These are phyloP conservation scores for Magallana angulata DNA, from an alignment of 1,140 invertebrate species.

Conservation along the genomic window DNA sequence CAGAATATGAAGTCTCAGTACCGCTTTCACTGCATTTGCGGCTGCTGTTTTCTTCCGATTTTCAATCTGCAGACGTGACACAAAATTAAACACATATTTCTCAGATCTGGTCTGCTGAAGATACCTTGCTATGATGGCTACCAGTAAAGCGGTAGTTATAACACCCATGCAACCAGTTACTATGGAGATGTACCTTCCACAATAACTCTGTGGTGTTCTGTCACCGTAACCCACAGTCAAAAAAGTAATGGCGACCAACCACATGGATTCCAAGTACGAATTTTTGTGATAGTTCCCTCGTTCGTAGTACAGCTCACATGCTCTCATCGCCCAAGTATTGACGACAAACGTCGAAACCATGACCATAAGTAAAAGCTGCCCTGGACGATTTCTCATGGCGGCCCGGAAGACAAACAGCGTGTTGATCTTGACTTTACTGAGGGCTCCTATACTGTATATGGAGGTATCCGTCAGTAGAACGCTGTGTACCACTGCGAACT, in stretches of 20 bases:
- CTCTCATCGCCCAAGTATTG: conserved; percentile 74
- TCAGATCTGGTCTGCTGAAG: conserved; percentile 68
- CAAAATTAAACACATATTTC: conserved; percentile 71
- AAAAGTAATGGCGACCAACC: conserved; percentile 79
- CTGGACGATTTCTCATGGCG: conserved; percentile 74
- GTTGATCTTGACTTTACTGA: conserved; percentile 78
- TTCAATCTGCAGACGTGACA: conserved; percentile 66
- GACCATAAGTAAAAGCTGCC: conserved; percentile 66
- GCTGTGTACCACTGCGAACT: conserved; percentile 77
- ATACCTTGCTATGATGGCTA: conserved; percentile 72
- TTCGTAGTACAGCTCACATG: conserved; percentile 71
- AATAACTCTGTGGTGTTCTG: conserved; percentile 74
- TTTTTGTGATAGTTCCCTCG: conserved; percentile 39
- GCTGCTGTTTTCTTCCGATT: conserved; percentile 64
- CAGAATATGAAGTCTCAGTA: conserved; percentile 62
- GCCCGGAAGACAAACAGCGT: conserved; percentile 76
- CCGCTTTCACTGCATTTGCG: conserved; percentile 68
- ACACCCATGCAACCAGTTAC: conserved; percentile 75
- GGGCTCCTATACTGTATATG: conserved; percentile 76
- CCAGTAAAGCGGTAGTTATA: conserved; percentile 74
- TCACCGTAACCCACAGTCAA: conserved; percentile 79
- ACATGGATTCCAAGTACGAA: conserved; percentile 73
- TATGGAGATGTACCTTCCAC: conserved; percentile 75
- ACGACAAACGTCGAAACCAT: conserved; percentile 72
- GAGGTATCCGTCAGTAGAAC: conserved; percentile 76